phyloP scores from a whole-genome alignment of 1,140 invertebrate genomes.

The Asobara japonica region DNA sequence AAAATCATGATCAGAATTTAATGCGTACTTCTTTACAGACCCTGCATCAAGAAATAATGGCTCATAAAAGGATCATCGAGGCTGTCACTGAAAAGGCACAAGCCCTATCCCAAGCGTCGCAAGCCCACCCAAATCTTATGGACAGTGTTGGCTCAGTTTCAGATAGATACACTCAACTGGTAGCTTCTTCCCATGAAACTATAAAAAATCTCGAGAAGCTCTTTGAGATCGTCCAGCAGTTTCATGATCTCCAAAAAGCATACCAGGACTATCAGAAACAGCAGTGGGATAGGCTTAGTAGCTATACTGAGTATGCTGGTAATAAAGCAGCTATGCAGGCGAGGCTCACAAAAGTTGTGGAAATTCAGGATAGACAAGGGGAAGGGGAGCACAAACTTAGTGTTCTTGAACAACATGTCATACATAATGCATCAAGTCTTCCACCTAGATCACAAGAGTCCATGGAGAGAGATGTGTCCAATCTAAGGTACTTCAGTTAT shows the following conservation, averaged over 20 bases:
- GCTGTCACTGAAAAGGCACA: slow-evolving; percentile 88
- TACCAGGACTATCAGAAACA: slow-evolving; percentile 89
- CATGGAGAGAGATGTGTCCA: slow-evolving; percentile 81
- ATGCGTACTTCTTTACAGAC: slow-evolving; percentile 63
- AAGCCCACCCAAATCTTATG: slow-evolving; percentile 73
- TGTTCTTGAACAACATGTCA: slow-evolving; percentile 75
- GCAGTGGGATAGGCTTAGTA: slow-evolving; percentile 82
- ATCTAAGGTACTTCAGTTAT: slow-evolving; percentile 69
- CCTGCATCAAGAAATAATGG: slow-evolving; percentile 86
- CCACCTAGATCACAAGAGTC: slow-evolving; percentile 81
- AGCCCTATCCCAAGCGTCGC: slow-evolving; percentile 70
- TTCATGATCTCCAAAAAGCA: slow-evolving; percentile 84
- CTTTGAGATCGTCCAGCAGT: slow-evolving; percentile 83
- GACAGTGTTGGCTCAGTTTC: slow-evolving; percentile 76
- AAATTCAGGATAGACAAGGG: slow-evolving; percentile 79
- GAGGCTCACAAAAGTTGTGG: slow-evolving; percentile 78
- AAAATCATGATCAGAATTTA: neutral
- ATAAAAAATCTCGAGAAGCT: slow-evolving; percentile 79
- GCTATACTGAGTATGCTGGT: slow-evolving; percentile 82
- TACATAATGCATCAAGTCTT: slow-evolving; percentile 73
- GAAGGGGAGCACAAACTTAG: slow-evolving; percentile 79
- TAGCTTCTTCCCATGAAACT: slow-evolving; percentile 70
- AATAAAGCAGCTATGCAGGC: slow-evolving; percentile 81
- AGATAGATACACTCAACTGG: slow-evolving; percentile 78
- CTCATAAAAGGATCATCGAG: slow-evolving; percentile 90